Evolutionary conservation across 2,113 vertebrate genomes (phyloP), one percentile per base, ranked within the genome.

Genomic region (Ophthalmolycus amberensis): DNA sequence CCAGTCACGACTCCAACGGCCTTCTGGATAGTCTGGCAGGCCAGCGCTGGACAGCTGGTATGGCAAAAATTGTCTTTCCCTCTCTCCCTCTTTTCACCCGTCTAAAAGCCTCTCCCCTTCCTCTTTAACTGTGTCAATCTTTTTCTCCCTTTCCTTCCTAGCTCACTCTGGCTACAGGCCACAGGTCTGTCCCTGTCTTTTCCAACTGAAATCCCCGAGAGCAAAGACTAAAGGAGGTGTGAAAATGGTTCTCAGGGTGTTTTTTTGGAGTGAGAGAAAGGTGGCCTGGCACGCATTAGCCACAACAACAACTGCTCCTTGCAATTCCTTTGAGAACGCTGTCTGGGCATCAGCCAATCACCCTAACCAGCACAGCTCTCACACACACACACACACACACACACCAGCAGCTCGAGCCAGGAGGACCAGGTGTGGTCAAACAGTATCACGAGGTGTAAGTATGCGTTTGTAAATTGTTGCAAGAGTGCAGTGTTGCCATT

Each of bases 1-100:
- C 86, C 85, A 89, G 84, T 93, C 91, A 83, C 86, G 79, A 89
- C 81, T 94, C 81, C 78, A 90, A 77, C 46, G 54, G 90, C 92
- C 93, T 94, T 93, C 92, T 93, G 93, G 93, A 85, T 94, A 85
- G 86, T 93, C 93, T 94, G 93, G 93, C 90, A 91, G 86, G 80
- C 87, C 80, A 77, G 83, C 71, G 77, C 77, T 77, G 87, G 93
- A 93, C 93, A 95, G 92, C 93, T 95, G 94, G 92, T 91, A 86
- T 87, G 80, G 90, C 85, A 88, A 84, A 85, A 86, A 88, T 79
- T 72, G 69, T 83, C 73, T 83, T 77, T 78, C 54, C 70, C 71
- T 77, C 38, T 77, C 50, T 63, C 74, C 65, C 75, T 84, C 71
- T 88, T 83, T 84, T 81, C 72, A 81, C 78, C 79, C 72, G 16